phyloP scores from a whole-genome alignment of 2,113 vertebrate genomes.

The Cygnus buccinator region DNA sequence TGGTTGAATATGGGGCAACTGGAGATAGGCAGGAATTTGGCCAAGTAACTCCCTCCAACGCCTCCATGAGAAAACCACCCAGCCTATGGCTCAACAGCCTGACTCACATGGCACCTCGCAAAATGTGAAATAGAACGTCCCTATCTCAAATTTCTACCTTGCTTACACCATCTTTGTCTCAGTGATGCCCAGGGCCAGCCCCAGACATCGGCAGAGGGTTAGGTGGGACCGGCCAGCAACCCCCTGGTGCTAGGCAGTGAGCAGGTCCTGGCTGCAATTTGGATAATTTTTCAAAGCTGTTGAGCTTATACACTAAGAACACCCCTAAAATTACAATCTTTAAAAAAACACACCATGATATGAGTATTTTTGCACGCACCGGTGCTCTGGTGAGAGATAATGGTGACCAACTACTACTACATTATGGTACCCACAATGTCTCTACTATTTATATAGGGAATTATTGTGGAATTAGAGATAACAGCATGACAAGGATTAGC shows the following conservation, averaged over 20 bases:
- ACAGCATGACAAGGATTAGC: not conserved
- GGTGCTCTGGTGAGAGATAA: not conserved
- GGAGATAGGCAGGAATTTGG: not conserved
- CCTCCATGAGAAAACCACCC: not conserved
- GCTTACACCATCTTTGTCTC: not conserved
- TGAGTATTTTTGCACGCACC: not conserved
- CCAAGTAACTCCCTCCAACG: not conserved
- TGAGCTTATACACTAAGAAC: not conserved
- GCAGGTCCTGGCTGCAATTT: not conserved
- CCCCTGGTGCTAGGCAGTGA: not conserved
- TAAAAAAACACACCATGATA: not conserved
- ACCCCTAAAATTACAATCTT: not conserved
- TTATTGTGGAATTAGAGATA: not conserved
- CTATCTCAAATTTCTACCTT: not conserved
- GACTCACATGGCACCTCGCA: not conserved
- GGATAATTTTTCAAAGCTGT: not conserved
- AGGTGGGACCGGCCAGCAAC: not conserved
- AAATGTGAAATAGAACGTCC: not conserved
- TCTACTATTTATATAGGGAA: not conserved
- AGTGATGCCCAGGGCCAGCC: not conserved
- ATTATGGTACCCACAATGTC: not conserved
- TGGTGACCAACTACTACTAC: not conserved
- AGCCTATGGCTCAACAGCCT: rapidly evolving
- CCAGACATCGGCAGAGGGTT: not conserved
- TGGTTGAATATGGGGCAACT: not conserved